phyloP scores from a whole-genome alignment of 64 coral and sea anemone genomes.

The Pachyseris speciosa region DNA sequence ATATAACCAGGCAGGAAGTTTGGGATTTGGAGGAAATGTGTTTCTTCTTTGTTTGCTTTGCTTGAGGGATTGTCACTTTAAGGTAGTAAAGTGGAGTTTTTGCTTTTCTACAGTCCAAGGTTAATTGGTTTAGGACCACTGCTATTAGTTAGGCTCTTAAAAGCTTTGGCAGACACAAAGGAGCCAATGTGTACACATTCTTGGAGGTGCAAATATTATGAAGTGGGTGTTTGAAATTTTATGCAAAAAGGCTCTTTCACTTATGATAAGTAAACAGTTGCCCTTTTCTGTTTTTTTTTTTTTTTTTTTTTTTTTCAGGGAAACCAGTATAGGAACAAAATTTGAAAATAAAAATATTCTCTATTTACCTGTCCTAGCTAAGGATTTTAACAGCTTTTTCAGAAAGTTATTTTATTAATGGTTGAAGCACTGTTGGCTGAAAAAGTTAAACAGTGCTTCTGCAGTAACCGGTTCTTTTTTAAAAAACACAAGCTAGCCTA shows the following conservation, averaged over 20 bases:
- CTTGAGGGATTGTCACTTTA: conserved; percentile 1
- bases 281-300: too few relatives aligned
- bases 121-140: not conserved
- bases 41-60: conserved; percentile 5
- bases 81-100: not conserved
- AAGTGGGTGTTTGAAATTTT: conserved; percentile 20
- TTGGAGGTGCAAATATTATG: not conserved
- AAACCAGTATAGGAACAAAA: too few relatives aligned
- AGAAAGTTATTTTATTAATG: too few relatives aligned
- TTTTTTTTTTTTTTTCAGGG: too few relatives aligned
- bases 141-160: not conserved
- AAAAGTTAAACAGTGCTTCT: too few relatives aligned
- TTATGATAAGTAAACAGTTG: too few relatives aligned
- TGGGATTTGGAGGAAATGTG: not conserved
- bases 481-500: too few relatives aligned
- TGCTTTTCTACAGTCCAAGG: not conserved
- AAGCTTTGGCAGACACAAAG: conserved; percentile 20
- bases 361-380: too few relatives aligned
- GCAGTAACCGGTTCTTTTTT: too few relatives aligned
- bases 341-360: too few relatives aligned
- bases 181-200: not conserved
- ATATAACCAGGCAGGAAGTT: conserved; percentile 22
- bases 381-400: too few relatives aligned
- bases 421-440: too few relatives aligned
- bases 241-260: not conserved